These are phyloP conservation scores for Pocillopora meandrina DNA, from an alignment of 92 coral and sea anemone genomes.

Conservation along the genomic window DNA sequence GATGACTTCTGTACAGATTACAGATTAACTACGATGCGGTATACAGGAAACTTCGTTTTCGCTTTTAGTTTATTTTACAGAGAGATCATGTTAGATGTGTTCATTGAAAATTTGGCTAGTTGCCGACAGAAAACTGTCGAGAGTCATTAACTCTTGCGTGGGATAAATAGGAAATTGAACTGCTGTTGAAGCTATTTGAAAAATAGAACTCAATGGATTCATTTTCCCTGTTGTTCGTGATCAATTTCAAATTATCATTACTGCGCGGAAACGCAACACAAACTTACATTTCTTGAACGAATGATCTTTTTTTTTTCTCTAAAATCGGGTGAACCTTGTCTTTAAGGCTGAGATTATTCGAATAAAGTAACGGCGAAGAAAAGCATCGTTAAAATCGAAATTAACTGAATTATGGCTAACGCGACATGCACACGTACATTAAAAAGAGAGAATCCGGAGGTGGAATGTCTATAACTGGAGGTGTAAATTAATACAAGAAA, in stretches of 20 bases:
- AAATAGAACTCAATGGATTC: conserved; percentile 32
- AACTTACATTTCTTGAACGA: neutral
- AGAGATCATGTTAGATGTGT: neutral
- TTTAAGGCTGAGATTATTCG: neutral
- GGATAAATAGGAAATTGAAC: conserved; percentile 40
- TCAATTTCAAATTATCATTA: conserved; percentile 18
- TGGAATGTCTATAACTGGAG: neutral
- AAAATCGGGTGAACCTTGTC: neutral
- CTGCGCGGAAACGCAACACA: conserved; percentile 6
- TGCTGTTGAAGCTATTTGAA: conserved; percentile 44
- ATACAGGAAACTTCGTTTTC: conserved; percentile 1
- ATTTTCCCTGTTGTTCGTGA: conserved; percentile 24
- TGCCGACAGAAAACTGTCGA: conserved; percentile 21
- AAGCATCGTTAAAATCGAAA: neutral
- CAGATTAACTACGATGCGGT: neutral
- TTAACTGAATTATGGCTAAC: conserved; percentile 26
- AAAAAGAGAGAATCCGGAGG: conserved; percentile 7
- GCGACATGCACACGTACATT: neutral
- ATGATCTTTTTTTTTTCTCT: neutral
- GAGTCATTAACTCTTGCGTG: conserved; percentile 22
- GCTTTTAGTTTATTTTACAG: neutral
- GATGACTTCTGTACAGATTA: neutral
- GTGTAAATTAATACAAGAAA: conserved; percentile 12
- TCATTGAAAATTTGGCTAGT: conserved; percentile 1
- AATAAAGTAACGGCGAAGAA: neutral